Evolutionary conservation across 2,888 invertebrate species (phyloP), one percentile per base, ranked within the genome.

Genomic region (Entomobrya multifasciata): DNA sequence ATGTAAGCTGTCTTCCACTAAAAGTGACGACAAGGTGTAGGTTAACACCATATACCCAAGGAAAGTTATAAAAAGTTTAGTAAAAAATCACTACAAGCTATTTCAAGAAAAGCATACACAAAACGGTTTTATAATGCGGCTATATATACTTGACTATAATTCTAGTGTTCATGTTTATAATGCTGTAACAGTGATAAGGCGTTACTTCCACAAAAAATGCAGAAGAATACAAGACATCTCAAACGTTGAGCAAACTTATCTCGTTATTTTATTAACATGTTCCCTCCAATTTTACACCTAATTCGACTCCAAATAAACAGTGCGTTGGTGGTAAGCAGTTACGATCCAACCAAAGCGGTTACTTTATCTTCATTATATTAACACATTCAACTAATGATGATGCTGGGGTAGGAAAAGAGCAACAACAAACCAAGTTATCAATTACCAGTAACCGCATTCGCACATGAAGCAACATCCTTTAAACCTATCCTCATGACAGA

Each of bases 1-100:
- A 36, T 81, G 80, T 55, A 81, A 70, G n/a, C 70, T 81, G 80
- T 79, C 79, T 20, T 44, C 80, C 15, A 52, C 36, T 30, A n/a
- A 81, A 65, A 67, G 47, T 67, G 41, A 25, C 57, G 57, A 60
- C 60, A 70, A 47, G 81, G 27, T 70, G 36, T 67, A 57, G 70
- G 72, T 81, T 36, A 70, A 47, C 36, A 80, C 55, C 57, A 80
- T 49, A 67, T 70, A 57, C 72, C 81, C 10, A 6, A 81, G 81
- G 70, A n/a, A 81, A 60, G 70, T 72, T 67, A 30, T 30, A 15
- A 8, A n/a, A n/a, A n/a, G n/a, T n/a, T n/a, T n/a, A n/a, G n/a
- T n/a, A n/a, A n/a, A n/a, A n/a, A n/a, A n/a, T n/a, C n/a, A n/a
- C n/a, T n/a, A n/a, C n/a, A n/a, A n/a, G n/a, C n/a, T n/a, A n/a